Conservation (phyloP, 2,113 vertebrate species). For the Megaleporinus macrocephalus region DNA sequence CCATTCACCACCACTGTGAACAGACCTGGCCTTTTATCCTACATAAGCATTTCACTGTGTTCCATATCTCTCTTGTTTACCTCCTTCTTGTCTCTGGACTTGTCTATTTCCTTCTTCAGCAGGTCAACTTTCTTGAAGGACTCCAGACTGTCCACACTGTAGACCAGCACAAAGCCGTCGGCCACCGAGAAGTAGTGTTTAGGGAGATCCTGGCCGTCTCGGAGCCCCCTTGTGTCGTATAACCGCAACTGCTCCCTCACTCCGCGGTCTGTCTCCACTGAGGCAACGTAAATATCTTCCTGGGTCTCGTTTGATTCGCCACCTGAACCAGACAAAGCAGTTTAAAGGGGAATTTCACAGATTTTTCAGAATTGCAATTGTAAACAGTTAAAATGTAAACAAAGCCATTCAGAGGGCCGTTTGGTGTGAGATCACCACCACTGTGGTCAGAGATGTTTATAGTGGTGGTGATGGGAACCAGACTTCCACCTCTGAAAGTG, state of each 20-base stretch:
- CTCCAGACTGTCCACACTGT: constrained; percentile 89
- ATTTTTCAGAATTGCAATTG: too few species aligned
- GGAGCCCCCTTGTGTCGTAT: constrained; percentile 90
- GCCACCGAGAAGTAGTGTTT: constrained; percentile 92
- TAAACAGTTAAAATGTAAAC: not conserved
- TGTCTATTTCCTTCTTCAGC: constrained; percentile 92
- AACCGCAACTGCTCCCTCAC: constrained; percentile 93
- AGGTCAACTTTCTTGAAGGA: constrained; percentile 88
- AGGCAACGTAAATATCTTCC: constrained; percentile 92
- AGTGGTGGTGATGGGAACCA: too few species aligned
- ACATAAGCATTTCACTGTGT: not conserved
- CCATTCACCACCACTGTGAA: too few species aligned
- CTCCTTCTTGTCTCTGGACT: constrained; percentile 94
- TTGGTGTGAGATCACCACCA: too few species aligned
- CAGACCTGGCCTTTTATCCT: too few species aligned
- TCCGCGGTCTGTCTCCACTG: constrained; percentile 89
- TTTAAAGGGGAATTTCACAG: not conserved
- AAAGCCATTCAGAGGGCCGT: too few species aligned
- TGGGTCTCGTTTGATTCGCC: constrained; percentile 83
- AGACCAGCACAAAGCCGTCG: constrained; percentile 90
- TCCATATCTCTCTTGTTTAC: constrained; percentile 61
- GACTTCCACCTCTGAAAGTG: too few species aligned
- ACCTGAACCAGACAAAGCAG: constrained; percentile 70
- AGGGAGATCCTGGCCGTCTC: constrained; percentile 85
- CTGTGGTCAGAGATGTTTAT: too few species aligned